Base-by-base conservation (phyloP, 2,113 vertebrate genomes). In the Caranx ignobilis region DNA sequence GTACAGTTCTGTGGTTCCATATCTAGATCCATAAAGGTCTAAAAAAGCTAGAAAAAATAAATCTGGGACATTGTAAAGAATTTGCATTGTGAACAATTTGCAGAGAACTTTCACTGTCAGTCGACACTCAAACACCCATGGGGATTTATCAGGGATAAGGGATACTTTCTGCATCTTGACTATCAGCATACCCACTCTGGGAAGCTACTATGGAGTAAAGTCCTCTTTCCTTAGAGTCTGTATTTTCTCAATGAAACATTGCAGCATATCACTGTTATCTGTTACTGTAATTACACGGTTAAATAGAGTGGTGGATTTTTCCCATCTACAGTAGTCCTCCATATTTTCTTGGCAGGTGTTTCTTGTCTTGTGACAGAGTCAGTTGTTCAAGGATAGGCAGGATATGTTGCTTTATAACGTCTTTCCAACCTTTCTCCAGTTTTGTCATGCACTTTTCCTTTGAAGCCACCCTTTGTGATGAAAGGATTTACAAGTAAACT, bases 401-500 rank as follows among this genome's bases (percentile, higher is more conserved):
- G 19, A 57, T 8, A 21, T 18, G 7, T 60, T n/a, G 15, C 16
- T 21, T 57, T 43, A 61, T 60, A n/a, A 26, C 56, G 15, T 71
- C 5, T 75, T 47, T 47, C 35, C 47, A 48, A 26, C 26, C 26
- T 26, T 19, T 41, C n/a, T 57, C n/a, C 45, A 61, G 1, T 35
- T 55, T 32, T 63, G 39, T 34, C 32, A 48, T 50, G 19, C 35
- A 48, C 57, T 34, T 18, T 48, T 37, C 41, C 76, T 16, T 34
- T 62, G 10, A 54, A 52, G 13, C 47, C 13, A 39, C 7, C 13
- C 32, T n/a, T 52, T 74, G n/a, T 64, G 57, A 70, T 71, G 31
- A 79, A 79, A 64, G 34, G 32, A 54, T 63, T 75, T 59, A 31
- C 45, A 76, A 71, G 63, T 37, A 73, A 54, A 55, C 26, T 32